These are phyloP conservation scores for Drymonia ruficornis DNA, from an alignment of 2,888 invertebrate species.

Conservation along the genomic window DNA sequence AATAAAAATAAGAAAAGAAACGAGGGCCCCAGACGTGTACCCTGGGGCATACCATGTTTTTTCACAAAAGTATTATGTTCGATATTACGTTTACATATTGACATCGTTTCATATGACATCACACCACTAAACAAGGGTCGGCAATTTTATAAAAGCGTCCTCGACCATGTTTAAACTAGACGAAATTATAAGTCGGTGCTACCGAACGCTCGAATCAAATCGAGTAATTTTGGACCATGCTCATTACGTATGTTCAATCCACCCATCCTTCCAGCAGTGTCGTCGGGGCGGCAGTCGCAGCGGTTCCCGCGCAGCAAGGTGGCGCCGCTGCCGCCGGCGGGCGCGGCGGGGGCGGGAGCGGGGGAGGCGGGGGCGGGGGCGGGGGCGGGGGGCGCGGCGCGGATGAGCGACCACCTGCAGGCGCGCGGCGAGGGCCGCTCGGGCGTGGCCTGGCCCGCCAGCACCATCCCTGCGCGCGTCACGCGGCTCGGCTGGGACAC, in stretches of 20 bases:
- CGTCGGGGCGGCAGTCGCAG: constrained; percentile 48
- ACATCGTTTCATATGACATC: too few relatives aligned
- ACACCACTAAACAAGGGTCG: background rate
- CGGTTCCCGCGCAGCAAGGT: constrained; percentile 55
- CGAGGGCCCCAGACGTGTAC: too few relatives aligned
- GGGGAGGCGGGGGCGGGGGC: constrained; percentile 53
- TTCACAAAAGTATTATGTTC: too few relatives aligned
- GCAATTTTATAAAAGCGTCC: too few relatives aligned
- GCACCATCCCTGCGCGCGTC: constrained; percentile 88
- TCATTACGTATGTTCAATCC: background rate
- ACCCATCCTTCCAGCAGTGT: constrained; percentile 5
- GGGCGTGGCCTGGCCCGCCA: constrained; percentile 87
- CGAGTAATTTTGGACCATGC: background rate
- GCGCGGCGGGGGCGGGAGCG: constrained; percentile 51
- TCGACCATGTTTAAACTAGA: too few relatives aligned
- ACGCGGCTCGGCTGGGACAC: constrained; percentile 89
- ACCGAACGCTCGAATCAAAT: background rate
- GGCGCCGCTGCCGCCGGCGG: constrained; percentile 57
- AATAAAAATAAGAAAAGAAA: too few relatives aligned
- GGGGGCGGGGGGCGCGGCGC: constrained; percentile 50
- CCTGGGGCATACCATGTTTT: too few relatives aligned
- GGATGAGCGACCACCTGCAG: constrained; percentile 72
- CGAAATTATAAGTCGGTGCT: too few relatives aligned
- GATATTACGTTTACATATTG: too few relatives aligned
- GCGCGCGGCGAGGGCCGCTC: constrained; percentile 61